Percentiles rank a stretch among this genome's conserved stretches.
Evolutionary conservation across 2,888 invertebrate genomes (phyloP).

Genomic region (Polydesmus complanatus): DNA sequence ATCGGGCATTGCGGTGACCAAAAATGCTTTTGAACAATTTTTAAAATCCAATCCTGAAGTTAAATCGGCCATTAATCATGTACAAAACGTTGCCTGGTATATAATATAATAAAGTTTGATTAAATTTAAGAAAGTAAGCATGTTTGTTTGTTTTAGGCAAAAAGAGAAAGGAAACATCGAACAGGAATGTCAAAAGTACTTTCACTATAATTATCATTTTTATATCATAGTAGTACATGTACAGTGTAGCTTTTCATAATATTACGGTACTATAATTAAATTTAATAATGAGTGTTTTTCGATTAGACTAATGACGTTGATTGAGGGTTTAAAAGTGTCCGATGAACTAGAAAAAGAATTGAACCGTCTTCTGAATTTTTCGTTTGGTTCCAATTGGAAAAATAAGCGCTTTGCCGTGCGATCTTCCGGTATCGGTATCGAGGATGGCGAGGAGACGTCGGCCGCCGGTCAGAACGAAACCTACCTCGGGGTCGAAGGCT

Average conservation of each 20-base stretch:
- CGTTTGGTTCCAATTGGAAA: conserved; percentile 9
- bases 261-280: not conserved
- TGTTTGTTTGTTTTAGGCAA: not conserved
- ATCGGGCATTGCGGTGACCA: conserved; percentile 54
- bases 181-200: conserved; percentile 10
- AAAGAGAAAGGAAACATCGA: not conserved
- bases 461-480: conserved; percentile 76
- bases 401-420: conserved; percentile 12
- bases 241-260: not conserved
- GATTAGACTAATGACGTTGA: conserved; percentile 1
- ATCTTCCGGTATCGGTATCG: conserved; percentile 33
- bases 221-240: too few relatives aligned
- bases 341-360: not conserved
- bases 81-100: conserved; percentile 38
- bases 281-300: not conserved
- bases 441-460: conserved; percentile 64
- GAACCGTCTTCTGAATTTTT: not conserved
- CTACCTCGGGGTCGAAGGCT: conserved; percentile 48
- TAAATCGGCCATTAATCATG: conserved; percentile 36
- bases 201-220: too few relatives aligned
- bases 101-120: not conserved
- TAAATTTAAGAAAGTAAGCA: too few relatives aligned
- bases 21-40: conserved; percentile 45
- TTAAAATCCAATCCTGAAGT: conserved; percentile 38
- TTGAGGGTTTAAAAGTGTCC: not conserved